phyloP scores from a whole-genome alignment of 2,797 vertebrate genomes.

The Pipistrellus nathusii region DNA sequence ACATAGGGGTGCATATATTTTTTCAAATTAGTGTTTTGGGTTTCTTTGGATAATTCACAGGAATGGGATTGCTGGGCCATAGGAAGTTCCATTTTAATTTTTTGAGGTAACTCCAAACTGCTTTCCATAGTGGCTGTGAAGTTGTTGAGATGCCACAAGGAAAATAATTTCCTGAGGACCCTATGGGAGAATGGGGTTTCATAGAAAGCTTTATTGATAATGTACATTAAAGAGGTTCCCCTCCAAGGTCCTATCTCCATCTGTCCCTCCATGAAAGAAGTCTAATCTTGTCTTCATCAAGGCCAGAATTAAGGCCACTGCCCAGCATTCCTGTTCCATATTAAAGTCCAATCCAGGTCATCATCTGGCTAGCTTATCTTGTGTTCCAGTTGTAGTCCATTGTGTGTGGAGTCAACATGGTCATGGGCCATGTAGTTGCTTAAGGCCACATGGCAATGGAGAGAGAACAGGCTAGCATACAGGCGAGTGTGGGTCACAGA shows the following conservation, averaged over 20 bases:
- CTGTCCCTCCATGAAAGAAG: not conserved
- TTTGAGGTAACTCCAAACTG: not conserved
- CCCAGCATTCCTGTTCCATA: not conserved
- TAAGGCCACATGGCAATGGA: not conserved
- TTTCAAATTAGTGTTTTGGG: not conserved
- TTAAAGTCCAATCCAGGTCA: not conserved
- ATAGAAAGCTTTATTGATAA: not conserved
- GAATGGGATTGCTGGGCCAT: not conserved
- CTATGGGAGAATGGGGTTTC: not conserved
- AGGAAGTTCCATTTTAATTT: not conserved
- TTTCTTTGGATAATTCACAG: not conserved
- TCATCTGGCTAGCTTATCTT: not conserved
- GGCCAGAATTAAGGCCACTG: not conserved
- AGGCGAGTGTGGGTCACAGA: not conserved
- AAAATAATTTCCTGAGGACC: not conserved
- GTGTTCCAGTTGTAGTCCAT: not conserved
- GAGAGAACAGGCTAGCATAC: not conserved
- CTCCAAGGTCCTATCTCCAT: not conserved
- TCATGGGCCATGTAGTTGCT: not conserved
- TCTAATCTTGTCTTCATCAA: not conserved
- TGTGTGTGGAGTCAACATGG: not conserved
- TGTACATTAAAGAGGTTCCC: not conserved
- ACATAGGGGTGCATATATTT: not conserved
- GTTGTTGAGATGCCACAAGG: not conserved
- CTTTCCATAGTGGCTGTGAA: not conserved